Evolutionary conservation across 2,888 invertebrate species (phyloP).

Genomic region (Lucinisca nassula): DNA sequence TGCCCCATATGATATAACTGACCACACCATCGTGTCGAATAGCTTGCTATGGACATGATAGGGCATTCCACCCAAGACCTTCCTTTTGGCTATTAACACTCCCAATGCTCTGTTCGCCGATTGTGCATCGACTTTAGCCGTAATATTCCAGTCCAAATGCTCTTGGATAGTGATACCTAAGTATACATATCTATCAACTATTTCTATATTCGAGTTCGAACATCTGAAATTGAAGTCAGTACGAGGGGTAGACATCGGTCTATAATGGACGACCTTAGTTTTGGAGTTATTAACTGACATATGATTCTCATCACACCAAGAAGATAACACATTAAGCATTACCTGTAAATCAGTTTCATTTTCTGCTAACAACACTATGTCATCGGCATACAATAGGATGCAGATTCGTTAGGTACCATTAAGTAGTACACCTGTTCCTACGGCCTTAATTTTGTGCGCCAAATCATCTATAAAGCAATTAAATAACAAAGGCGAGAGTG

Average conservation of each 20-base stretch:
- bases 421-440: neutral
- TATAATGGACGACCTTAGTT: neutral
- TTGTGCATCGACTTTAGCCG: neutral
- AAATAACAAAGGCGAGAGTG: neutral
- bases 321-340: neutral
- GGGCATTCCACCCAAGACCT: neutral
- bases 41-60: neutral
- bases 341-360: slow-evolving; percentile 2
- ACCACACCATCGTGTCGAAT: neutral
- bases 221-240: neutral
- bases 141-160: neutral
- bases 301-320: neutral
- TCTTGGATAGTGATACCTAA: neutral
- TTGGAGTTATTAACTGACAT: neutral
- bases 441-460: neutral
- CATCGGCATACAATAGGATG: neutral
- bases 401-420: neutral
- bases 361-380: slow-evolving; percentile 4
- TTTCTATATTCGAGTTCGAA: neutral
- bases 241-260: neutral
- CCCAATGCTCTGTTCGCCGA: neutral
- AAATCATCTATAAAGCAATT: slow-evolving; percentile 7
- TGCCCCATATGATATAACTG: neutral
- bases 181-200: neutral
- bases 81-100: neutral